These are phyloP conservation scores for Arothron firmamentum DNA, from an alignment of 2,113 vertebrate genomes.

Conservation along the genomic window DNA sequence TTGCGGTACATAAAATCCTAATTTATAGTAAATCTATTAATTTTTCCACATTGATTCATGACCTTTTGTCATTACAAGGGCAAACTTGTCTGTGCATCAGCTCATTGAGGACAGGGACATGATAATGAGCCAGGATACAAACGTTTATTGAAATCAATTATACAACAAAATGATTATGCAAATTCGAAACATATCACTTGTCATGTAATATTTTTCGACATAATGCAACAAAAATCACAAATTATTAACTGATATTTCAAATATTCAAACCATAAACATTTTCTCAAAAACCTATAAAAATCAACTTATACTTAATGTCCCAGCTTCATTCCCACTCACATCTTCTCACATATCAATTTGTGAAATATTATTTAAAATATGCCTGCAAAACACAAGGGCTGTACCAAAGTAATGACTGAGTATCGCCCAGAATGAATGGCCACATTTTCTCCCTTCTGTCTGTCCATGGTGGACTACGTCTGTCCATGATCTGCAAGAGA, in stretches of 20 bases:
- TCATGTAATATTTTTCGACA: conserved; percentile 40
- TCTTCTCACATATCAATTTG: not conserved
- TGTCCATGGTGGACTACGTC: conserved; percentile 31
- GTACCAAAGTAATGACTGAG: conserved; percentile 14
- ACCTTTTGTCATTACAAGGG: too few relatives aligned
- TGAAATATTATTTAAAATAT: conserved; percentile 63
- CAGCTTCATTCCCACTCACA: conserved; percentile 16
- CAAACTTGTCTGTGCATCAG: too few relatives aligned
- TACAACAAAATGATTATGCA: conserved; percentile 40
- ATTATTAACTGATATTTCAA: conserved; percentile 15
- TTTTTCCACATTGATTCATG: too few relatives aligned
- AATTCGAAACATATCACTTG: conserved; percentile 38
- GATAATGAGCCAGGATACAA: conserved; percentile 26
- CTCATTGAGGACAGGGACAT: too few relatives aligned
- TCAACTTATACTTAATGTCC: conserved; percentile 15
- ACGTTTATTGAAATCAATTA: conserved; percentile 26
- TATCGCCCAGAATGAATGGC: conserved; percentile 18
- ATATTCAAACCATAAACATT: conserved; percentile 39
- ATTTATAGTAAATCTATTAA: too few relatives aligned
- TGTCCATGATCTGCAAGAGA: conserved; percentile 33
- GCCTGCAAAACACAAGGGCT: conserved; percentile 50
- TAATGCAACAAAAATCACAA: conserved; percentile 25
- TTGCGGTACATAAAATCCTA: too few relatives aligned
- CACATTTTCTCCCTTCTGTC: conserved; percentile 35
- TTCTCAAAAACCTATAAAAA: conserved; percentile 7